Evolutionary conservation across 1,140 invertebrate genomes (phyloP), one percentile per base, ranked within the genome.

Genomic region (Harpegnathos saltator): DNA sequence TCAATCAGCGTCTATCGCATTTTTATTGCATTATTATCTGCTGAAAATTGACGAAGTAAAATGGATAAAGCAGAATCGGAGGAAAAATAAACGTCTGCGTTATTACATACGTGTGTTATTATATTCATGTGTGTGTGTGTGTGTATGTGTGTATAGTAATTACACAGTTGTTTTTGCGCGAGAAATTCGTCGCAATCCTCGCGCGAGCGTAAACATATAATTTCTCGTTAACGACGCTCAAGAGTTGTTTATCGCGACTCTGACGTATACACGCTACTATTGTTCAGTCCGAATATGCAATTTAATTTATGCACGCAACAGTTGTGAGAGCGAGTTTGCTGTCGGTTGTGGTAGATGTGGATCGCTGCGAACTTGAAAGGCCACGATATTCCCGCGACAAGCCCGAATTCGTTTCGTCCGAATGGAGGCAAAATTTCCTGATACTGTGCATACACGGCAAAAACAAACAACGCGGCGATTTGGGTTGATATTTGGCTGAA

Each of bases 271-370:
- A 44, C 24, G 44, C 1, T 12, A 63, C 1, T 12, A 63, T 72
- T 72, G 58, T 82, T 73, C 15, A 5, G 9, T 11, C 52, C 4
- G n/a, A 38, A 54, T 38, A 11, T 7, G 50, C 29, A 73, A 73
- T 73, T 63, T 73, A 62, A 19, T 73, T 62, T 73, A 74, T 82
- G 73, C 22, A 44, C 19, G 17, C 11, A n/a, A 19, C 29, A 44
- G 15, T 63, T 56, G 52, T 17, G 24, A 29, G n/a, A 52, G 24
- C 29, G n/a, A 33, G 1, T 14, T 15, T 7, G 24, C 33, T 33
- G 54, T 66, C 38, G 33, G 54, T 59, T 71, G 66, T 62, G n/a
- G 62, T 14, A 9, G 58, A 82, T 33, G 17, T 58, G 80, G 50
- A 50, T 19, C 15, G 56, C 1, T 24, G 9, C 26, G 22, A 52